Conservation (phyloP, 2,113 vertebrate species). For the Entelurus aequoreus region DNA sequence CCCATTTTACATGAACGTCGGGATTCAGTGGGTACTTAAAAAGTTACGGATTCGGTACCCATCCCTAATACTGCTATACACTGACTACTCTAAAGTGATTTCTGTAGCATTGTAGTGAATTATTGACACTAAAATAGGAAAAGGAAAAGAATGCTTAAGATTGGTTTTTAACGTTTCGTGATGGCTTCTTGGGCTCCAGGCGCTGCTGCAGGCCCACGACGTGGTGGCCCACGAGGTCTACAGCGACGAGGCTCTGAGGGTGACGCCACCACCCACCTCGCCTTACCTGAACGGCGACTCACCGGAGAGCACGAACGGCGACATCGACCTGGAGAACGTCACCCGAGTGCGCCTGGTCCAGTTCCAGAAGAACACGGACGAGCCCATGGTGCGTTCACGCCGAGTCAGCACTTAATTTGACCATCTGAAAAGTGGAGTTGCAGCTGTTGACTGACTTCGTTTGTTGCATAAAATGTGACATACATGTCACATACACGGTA, state of each 20-base stretch:
- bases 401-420: background rate
- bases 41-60: no score
- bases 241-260: slow-evolving; percentile 94
- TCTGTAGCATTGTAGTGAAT: no score
- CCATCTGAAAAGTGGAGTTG: background rate
- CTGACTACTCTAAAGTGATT: no score
- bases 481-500: no score
- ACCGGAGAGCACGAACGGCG: slow-evolving; percentile 92
- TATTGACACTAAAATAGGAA: no score
- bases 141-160: no score
- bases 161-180: background rate
- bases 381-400: slow-evolving; percentile 81
- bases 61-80: no score
- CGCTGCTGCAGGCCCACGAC: slow-evolving; percentile 97
- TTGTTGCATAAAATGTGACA: no score
- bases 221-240: slow-evolving; percentile 99
- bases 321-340: slow-evolving; percentile 98
- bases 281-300: slow-evolving; percentile 98
- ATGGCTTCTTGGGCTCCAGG: slow-evolving; percentile 60
- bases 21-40: no score
- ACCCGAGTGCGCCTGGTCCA: slow-evolving; percentile 95
- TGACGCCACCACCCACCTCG: slow-evolving; percentile 94
- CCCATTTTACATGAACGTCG: no score
- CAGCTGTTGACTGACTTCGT: no score
- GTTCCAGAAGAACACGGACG: slow-evolving; percentile 99